Base-by-base conservation (phyloP, 2,888 invertebrate genomes). In the Cosmia trapezina region DNA sequence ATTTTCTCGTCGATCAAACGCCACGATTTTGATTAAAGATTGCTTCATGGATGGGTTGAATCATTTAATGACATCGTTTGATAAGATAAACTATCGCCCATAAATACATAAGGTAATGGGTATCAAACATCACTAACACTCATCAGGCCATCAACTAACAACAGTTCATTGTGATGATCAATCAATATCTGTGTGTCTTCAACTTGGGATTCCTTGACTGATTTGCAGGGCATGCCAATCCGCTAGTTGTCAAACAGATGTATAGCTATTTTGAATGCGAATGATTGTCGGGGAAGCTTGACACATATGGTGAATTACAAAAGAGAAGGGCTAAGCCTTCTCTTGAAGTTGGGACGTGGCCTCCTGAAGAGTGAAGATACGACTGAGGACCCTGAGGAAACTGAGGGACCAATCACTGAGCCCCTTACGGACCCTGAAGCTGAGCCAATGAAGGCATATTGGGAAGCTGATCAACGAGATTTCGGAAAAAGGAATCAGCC, bases 221-320 rank as follows among this genome's bases (percentile, higher is more conserved):
- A 95, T 96, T 96, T 96, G 89, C 96, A 96, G 96, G 96, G 94
- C 93, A 95, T 95, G 93, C 89, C 91, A 93, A 94, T 91, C 94
- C 89, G 86, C 93, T 94, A 91, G 89, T 91, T 90, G 90, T 89
- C 90, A 92, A 93, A 91, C 91, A 91, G 92, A 94, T 94, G 92
- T 92, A 86, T 93, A 89, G 86, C 90, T 89, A 89, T 92, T 90
- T 93, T 91, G 91, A 93, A 93, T 93, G 93, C 90, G 91, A 93
- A 91, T 91, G 88, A 91, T 89, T 91, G 90, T 90, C 88, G 86
- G 89, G 88, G 85, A 88, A 88, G 89, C 81, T 91, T 89, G 89
- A 92, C 90, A 94, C 95, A 91, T 95, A 96, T 96, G 96, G 93
- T 94, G 93, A 92, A 93, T 92, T 87, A 91, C 91, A 90, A 91